Evolutionary conservation across 64 coral and sea anemone species (phyloP).

Genomic region (Porites lutea): DNA sequence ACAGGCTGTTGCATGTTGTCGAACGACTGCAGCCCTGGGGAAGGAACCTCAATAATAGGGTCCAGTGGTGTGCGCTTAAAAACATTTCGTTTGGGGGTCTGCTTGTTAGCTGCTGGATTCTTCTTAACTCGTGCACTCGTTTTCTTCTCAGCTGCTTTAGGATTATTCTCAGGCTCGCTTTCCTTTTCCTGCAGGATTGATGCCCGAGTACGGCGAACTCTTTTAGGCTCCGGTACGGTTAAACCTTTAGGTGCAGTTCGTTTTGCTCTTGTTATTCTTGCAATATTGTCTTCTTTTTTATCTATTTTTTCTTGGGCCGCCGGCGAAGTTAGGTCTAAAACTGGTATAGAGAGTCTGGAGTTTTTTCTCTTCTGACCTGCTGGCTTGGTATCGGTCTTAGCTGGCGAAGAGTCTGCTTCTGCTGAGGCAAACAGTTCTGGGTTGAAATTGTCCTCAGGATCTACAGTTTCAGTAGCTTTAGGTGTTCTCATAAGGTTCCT

Average conservation of each 20-base stretch:
- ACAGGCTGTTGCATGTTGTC: neutral
- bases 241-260: constrained; percentile 16
- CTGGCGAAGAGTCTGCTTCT: neutral
- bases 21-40: constrained; percentile 26
- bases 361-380: neutral
- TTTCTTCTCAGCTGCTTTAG: neutral
- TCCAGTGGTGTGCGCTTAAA: constrained; percentile 65
- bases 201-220: neutral
- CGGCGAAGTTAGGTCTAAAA: neutral
- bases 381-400: neutral
- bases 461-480: constrained; percentile 34
- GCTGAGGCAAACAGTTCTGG: constrained; percentile 42
- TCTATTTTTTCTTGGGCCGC: neutral
- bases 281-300: neutral
- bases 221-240: constrained; percentile 17
- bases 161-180: neutral
- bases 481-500: constrained; percentile 26
- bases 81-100: constrained; percentile 39
- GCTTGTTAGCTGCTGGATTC: neutral
- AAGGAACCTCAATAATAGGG: constrained; percentile 53
- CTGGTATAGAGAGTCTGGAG: neutral
- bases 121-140: neutral
- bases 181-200: neutral
- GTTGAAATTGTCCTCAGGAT: constrained; percentile 39
- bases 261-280: constrained; percentile 27